Conservation (phyloP, 2,797 vertebrate genomes). For the Myripristis jacobus region DNA sequence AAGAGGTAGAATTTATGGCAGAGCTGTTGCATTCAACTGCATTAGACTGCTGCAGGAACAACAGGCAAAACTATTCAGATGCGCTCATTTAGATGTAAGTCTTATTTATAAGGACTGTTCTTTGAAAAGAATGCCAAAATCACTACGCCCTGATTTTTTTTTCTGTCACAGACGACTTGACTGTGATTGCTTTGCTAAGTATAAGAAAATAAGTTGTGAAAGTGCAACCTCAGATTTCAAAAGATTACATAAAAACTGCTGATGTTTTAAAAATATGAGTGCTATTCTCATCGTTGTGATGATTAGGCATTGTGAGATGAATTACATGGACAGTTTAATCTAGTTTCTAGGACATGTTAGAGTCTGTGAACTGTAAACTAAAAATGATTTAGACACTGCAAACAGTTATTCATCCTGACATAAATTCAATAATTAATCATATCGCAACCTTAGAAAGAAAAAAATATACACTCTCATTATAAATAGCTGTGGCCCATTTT, state of each 20-base stretch:
- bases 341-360: constrained; percentile 19
- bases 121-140: too few relatives aligned
- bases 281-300: constrained; percentile 25
- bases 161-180: not conserved
- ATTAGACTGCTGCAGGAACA: not conserved
- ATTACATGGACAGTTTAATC: not conserved
- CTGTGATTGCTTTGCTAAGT: not conserved
- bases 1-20: too few relatives aligned
- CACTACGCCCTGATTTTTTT: too few relatives aligned
- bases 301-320: constrained; percentile 7
- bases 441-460: constrained; percentile 13
- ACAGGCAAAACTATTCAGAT: not conserved
- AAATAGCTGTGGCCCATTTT: constrained; percentile 35
- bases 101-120: too few relatives aligned
- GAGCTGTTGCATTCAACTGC: too few relatives aligned
- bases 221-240: not conserved
- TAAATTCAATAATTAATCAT: constrained; percentile 64
- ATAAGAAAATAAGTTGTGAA: not conserved
- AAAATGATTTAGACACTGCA: constrained; percentile 41
- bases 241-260: not conserved
- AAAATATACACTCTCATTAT: constrained; percentile 20
- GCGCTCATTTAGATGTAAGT: too few relatives aligned
- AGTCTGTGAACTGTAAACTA: constrained; percentile 39
- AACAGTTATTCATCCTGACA: constrained; percentile 55
- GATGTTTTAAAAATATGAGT: constrained; percentile 13